Percentiles rank a stretch among this genome's conserved stretches.
These are phyloP conservation scores for Corythoichthys intestinalis DNA, from an alignment of 2,113 vertebrate species.

Conservation along the genomic window DNA sequence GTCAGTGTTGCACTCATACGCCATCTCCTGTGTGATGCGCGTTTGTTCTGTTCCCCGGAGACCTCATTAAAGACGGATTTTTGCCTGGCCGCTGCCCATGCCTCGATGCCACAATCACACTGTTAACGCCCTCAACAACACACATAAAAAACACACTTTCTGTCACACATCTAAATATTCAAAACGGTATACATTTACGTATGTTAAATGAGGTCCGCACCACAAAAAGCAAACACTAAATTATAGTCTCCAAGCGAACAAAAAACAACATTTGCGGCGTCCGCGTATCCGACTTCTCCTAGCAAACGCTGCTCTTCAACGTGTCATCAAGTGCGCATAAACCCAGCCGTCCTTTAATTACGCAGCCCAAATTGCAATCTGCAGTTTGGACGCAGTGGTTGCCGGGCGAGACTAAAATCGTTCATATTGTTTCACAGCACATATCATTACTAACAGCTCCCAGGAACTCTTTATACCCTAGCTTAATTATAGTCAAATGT, in stretches of 20 bases:
- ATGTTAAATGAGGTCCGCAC: conserved; percentile 23
- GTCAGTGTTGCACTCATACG: conserved; percentile 12
- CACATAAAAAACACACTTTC: conserved; percentile 24
- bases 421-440: conserved; percentile 22
- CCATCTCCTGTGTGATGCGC: conserved; percentile 27
- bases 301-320: conserved; percentile 21
- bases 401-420: conserved; percentile 14
- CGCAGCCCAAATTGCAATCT: conserved; percentile 33
- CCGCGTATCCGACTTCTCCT: conserved; percentile 13
- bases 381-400: conserved; percentile 19
- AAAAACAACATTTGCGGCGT: conserved; percentile 32
- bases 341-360: conserved; percentile 51
- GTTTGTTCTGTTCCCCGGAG: conserved; percentile 51
- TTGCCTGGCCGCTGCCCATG: conserved; percentile 41
- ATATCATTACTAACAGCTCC: background rate
- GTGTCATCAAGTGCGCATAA: conserved; percentile 22
- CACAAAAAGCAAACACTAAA: conserved; percentile 53
- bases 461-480: background rate
- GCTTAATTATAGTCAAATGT: conserved; percentile 1
- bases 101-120: conserved; percentile 31
- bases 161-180: background rate
- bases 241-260: conserved; percentile 27
- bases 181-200: too few species aligned
- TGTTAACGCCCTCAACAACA: conserved; percentile 42
- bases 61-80: conserved; percentile 68